Evolutionary conservation across 2,113 vertebrate species (phyloP).

Genomic region (Megaleporinus macrocephalus): DNA sequence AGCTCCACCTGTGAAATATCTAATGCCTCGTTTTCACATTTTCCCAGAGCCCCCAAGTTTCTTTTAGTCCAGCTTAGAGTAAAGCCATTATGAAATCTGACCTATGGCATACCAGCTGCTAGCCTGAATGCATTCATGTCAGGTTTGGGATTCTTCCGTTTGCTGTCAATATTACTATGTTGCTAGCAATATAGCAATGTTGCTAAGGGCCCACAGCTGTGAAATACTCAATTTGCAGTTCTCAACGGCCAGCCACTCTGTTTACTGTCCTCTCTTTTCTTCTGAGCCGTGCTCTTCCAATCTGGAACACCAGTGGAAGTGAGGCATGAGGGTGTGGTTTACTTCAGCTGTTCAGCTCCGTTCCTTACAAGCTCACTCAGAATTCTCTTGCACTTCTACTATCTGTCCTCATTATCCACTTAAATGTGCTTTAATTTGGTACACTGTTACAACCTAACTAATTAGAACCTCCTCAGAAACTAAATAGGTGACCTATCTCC

Average conservation of each 20-base stretch:
- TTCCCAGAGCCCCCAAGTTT: not conserved
- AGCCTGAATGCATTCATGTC: not conserved
- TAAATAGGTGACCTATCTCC: not conserved
- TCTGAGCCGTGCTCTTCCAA: not conserved
- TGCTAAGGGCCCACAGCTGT: constrained; percentile 11
- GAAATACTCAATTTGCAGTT: not conserved
- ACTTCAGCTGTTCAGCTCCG: not conserved
- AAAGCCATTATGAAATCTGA: not conserved
- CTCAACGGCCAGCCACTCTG: not conserved
- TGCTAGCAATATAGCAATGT: not conserved
- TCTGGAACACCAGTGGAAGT: not conserved
- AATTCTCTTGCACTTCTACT: not conserved
- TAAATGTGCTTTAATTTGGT: not conserved
- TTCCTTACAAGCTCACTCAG: not conserved
- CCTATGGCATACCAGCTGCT: not conserved
- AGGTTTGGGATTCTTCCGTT: not conserved
- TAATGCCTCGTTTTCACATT: not conserved
- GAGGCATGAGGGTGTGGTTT: constrained; percentile 5
- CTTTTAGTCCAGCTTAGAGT: not conserved
- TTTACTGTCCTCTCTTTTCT: not conserved
- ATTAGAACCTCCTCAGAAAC: not conserved
- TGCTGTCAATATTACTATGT: not conserved
- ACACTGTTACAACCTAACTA: not conserved
- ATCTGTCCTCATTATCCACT: too few relatives aligned
- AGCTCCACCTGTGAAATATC: constrained; percentile 14